Percentiles rank a stretch among this genome's conserved stretches.
phyloP scores from a whole-genome alignment of 2,797 vertebrate genomes.

The Anguilla anguilla region DNA sequence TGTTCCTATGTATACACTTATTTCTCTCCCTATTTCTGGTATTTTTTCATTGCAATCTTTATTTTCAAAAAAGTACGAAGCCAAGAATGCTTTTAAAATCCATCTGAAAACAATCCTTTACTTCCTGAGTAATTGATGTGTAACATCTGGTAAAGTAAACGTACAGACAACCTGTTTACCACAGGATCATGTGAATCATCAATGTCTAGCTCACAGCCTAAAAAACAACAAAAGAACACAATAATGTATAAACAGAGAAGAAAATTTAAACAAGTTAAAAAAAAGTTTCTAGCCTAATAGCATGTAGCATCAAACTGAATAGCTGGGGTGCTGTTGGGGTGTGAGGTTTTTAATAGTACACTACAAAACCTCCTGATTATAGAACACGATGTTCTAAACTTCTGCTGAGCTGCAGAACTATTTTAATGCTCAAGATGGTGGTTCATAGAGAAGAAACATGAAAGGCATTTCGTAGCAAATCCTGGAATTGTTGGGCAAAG shows the following conservation, averaged over 20 bases:
- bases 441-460: not conserved
- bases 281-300: not conserved
- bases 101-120: not conserved
- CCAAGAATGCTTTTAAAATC: slow-evolving; percentile 7
- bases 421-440: not conserved
- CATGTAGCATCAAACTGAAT: not conserved
- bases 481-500: not conserved
- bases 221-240: not conserved
- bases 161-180: slow-evolving; percentile 17
- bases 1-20: not conserved
- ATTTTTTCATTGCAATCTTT: slow-evolving; percentile 1
- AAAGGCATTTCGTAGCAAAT: not conserved
- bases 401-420: not conserved
- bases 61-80: not conserved
- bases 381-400: slow-evolving; percentile 12
- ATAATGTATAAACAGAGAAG: not conserved
- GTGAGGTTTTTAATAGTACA: not conserved
- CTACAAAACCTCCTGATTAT: not conserved
- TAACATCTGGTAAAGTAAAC: slow-evolving; percentile 46
- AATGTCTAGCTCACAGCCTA: slow-evolving; percentile 14
- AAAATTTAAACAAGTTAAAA: not conserved
- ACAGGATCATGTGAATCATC: not conserved
- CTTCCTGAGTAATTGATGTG: slow-evolving; percentile 38
- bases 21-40: not conserved
- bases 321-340: not conserved